Evolutionary conservation across 35 echinoderm and acorn worm species (phyloP), one percentile per base, ranked within the genome.

Genomic region (Ophioderma brevispina): DNA sequence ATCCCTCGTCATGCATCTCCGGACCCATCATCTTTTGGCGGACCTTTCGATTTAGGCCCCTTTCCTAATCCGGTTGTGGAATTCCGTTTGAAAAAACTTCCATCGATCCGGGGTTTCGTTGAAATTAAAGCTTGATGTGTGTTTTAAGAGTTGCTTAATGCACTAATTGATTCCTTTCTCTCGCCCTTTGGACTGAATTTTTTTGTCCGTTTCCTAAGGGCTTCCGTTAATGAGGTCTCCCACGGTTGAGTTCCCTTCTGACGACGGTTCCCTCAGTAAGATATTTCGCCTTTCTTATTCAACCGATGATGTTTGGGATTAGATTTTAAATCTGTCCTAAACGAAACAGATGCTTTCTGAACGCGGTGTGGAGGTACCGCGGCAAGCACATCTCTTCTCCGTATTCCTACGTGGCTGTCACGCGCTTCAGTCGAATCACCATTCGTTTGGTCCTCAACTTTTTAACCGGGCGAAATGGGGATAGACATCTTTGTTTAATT

Each of bases 131-230:
- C 87, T 31, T 64, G 76, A 3, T 76, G 87, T 14, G 78, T 41
- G 31, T 89, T 39, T 13, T 59, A n/a, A n/a, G 30, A 18, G 13
- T 15, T 0, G 0, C 32, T 31, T n/a, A 89, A n/a, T 0, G 75
- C 39, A 1, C 39, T 15, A 13, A 10, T 76, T 37, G 80, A 89
- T 55, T 52, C n/a, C n/a, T n/a, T 35, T 42, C 59, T 13, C 87
- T 40, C 50, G 5, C 87, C 87, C 80, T 40, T n/a, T 1, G 87
- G 87, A 23, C 32, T 39, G 31, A 77, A 55, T 35, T 33, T 36
- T 31, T 89, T n/a, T n/a, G n/a, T 89, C 37, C 87, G 2, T 32
- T 79, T 81, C 31, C 87, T 79, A 31, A 89, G 37, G 36, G 77
- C 43, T 31, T 89, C 87, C 80, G n/a, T n/a, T n/a, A 21, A 89